Evolutionary conservation across 1,140 invertebrate genomes (phyloP).

Genomic region (Whitmania pigra): DNA sequence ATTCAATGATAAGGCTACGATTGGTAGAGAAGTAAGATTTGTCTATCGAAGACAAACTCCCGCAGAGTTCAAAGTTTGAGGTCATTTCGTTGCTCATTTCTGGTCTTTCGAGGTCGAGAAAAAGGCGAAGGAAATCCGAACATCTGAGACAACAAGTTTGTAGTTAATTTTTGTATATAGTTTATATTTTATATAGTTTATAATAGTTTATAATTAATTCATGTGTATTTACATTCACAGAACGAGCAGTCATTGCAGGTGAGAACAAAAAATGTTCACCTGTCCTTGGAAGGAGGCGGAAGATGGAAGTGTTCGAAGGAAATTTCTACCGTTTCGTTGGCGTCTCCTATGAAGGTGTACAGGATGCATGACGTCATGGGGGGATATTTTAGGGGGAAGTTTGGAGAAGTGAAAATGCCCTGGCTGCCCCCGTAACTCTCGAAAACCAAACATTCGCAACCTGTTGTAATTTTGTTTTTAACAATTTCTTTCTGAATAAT

Average conservation of each 20-base stretch:
- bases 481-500: no score
- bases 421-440: conserved; percentile 62
- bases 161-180: no score
- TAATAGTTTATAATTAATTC: no score
- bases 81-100: conserved; percentile 3
- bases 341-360: conserved; percentile 18
- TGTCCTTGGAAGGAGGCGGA: not conserved
- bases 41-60: not conserved
- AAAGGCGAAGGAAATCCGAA: conserved; percentile 10
- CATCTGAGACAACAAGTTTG: not conserved
- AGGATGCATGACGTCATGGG: conserved; percentile 13
- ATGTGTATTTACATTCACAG: no score
- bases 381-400: conserved; percentile 58
- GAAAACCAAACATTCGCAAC: conserved; percentile 66
- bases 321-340: conserved; percentile 15
- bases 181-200: no score
- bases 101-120: conserved; percentile 19
- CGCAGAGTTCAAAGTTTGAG: conserved; percentile 15
- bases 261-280: not conserved
- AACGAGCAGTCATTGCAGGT: not conserved
- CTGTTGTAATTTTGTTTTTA: conserved; percentile 40
- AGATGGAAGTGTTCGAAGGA: conserved; percentile 13
- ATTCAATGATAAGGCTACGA: conserved; percentile 63
- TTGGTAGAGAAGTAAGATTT: conserved; percentile 60
- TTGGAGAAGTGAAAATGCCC: conserved; percentile 65